These are phyloP conservation scores for Cheumatopsyche charites DNA, from an alignment of 1,140 invertebrate genomes.

Conservation along the genomic window DNA sequence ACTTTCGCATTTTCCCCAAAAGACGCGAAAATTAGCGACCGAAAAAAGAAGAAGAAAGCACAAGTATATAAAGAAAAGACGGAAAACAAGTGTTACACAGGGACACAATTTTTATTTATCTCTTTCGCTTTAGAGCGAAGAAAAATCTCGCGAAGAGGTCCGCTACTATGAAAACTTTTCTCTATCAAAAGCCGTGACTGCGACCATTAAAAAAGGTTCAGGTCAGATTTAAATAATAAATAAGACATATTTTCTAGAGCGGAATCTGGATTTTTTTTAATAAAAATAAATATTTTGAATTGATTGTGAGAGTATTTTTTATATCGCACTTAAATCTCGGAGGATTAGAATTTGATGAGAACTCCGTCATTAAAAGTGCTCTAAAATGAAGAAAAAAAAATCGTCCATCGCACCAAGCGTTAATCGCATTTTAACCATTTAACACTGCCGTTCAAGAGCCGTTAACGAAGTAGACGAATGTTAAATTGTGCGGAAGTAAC, in stretches of 20 bases:
- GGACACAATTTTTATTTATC: not conserved
- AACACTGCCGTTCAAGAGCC: not conserved
- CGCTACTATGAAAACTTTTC: not conserved
- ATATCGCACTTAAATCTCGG: too few relatives aligned
- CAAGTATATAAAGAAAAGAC: constrained; percentile 2
- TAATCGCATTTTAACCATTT: constrained; percentile 2
- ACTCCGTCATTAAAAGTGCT: too few relatives aligned
- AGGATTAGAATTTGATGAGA: too few relatives aligned
- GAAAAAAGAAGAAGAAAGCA: not conserved
- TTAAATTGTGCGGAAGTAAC: constrained; percentile 30
- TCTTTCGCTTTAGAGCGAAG: not conserved
- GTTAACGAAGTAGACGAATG: constrained; percentile 7
- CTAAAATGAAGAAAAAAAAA: too few relatives aligned
- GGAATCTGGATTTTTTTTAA: too few relatives aligned
- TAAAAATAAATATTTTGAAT: too few relatives aligned
- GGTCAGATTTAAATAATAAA: too few relatives aligned
- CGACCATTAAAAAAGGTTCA: too few relatives aligned
- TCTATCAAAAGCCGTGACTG: not conserved
- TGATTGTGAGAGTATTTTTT: too few relatives aligned
- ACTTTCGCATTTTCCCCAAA: constrained; percentile 7
- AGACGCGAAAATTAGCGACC: constrained; percentile 23
- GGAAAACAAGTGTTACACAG: constrained; percentile 12
- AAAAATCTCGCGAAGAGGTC: not conserved
- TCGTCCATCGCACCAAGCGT: not conserved
- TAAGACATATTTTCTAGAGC: too few relatives aligned